Evolutionary conservation across 1,140 invertebrate species (phyloP).

Genomic region (Drosophila setifemur): DNA sequence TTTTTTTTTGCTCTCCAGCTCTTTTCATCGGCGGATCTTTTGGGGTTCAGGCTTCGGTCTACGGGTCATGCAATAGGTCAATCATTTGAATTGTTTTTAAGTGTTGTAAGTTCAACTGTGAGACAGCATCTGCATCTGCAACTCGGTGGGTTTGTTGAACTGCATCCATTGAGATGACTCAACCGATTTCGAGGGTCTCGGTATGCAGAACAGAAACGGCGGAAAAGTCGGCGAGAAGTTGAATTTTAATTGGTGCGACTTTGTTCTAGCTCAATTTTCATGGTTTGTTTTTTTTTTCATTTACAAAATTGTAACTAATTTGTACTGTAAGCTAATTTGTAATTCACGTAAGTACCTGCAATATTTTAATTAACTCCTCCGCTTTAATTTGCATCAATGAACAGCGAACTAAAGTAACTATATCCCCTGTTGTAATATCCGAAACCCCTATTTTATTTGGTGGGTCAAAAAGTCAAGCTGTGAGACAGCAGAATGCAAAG

Average conservation of each 20-base stretch:
- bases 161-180: no score
- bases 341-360: no score
- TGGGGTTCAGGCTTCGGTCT: slow-evolving; percentile 19
- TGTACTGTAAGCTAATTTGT: no score
- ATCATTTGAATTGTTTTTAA: slow-evolving; percentile 78
- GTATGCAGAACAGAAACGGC: background rate
- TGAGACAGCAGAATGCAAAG: slow-evolving; percentile 1
- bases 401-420: slow-evolving; percentile 5
- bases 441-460: no score
- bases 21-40: slow-evolving; percentile 21
- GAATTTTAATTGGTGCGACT: no score
- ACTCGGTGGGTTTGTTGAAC: slow-evolving; percentile 34
- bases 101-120: slow-evolving; percentile 62
- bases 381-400: background rate
- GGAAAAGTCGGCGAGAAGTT: no score
- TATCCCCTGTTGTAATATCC: background rate
- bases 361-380: background rate
- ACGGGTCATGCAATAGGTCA: slow-evolving; percentile 73
- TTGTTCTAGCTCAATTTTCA: no score
- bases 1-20: slow-evolving; percentile 3
- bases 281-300: no score
- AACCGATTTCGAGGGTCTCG: background rate
- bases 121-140: background rate
- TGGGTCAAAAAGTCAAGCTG: slow-evolving; percentile 13
- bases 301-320: no score